Conservation (phyloP, 2,797 vertebrate species). For the Sebastes itinus region DNA sequence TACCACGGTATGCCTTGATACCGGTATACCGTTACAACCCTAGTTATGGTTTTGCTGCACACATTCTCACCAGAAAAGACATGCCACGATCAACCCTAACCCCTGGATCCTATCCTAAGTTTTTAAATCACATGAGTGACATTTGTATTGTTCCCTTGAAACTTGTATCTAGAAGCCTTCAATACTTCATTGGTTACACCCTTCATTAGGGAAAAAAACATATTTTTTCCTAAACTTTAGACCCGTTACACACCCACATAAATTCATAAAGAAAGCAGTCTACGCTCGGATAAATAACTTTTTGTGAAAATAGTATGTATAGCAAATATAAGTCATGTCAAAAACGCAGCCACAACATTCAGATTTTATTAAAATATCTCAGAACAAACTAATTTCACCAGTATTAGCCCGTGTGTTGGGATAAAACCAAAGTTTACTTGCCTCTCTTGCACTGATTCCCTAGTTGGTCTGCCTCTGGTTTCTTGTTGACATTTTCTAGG, state of each 20-base stretch:
- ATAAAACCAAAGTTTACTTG: conserved; percentile 5
- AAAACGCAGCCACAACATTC: neutral
- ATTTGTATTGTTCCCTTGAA: too few relatives aligned
- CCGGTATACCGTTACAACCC: too few relatives aligned
- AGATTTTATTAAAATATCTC: neutral
- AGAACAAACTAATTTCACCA: neutral
- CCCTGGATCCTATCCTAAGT: neutral
- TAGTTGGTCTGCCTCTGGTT: conserved; percentile 34
- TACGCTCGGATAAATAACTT: neutral
- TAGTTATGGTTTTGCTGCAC: neutral
- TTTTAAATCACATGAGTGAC: neutral
- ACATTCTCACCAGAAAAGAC: neutral
- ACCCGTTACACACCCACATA: neutral
- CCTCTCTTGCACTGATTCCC: conserved; percentile 59
- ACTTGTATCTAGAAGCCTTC: neutral
- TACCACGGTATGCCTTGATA: too few relatives aligned
- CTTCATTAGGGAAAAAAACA: neutral
- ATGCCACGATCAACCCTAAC: neutral
- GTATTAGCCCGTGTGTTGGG: neutral
- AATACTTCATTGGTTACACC: neutral
- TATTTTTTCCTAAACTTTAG: neutral
- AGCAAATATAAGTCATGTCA: neutral
- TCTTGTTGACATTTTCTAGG: conserved; percentile 46
- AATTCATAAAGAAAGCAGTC: neutral
- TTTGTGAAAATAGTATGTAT: neutral